phyloP scores from a whole-genome alignment of 2,113 vertebrate species.

The Leucoraja erinaceus region DNA sequence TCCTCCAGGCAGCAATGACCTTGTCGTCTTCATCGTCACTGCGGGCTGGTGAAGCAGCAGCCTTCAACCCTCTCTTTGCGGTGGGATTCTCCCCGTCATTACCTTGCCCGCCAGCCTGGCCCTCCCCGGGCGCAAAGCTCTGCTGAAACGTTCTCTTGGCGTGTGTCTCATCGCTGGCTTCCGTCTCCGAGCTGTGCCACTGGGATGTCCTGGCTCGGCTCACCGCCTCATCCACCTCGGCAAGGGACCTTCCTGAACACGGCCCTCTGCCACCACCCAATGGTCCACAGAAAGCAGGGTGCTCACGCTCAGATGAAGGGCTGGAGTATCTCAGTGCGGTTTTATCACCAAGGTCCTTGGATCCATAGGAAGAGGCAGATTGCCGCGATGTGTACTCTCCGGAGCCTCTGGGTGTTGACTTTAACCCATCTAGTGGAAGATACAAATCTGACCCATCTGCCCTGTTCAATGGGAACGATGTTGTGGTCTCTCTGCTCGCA shows the following conservation, averaged over 20 bases:
- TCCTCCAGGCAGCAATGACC: conserved; percentile 78
- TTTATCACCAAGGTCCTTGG: conserved; percentile 52
- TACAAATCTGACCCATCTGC: not conserved
- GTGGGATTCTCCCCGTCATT: conserved; percentile 50
- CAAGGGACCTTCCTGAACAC: conserved; percentile 55
- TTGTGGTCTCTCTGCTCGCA: conserved; percentile 56
- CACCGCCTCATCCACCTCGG: conserved; percentile 31
- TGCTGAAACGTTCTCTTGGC: conserved; percentile 67
- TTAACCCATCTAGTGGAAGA: not conserved
- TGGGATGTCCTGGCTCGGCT: not conserved
- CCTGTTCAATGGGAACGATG: conserved; percentile 55
- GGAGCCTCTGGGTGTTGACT: not conserved
- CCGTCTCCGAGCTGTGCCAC: not conserved
- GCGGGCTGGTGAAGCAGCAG: conserved; percentile 32
- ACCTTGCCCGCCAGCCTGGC: conserved; percentile 51
- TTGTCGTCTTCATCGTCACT: conserved; percentile 64
- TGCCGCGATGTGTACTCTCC: conserved; percentile 38
- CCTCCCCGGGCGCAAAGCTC: conserved; percentile 60
- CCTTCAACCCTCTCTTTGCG: conserved; percentile 28
- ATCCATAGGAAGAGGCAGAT: conserved; percentile 48
- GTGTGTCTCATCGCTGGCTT: not conserved
- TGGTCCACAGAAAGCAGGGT: conserved; percentile 53
- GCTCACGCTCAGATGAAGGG: conserved; percentile 50
- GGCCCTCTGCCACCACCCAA: conserved; percentile 47
- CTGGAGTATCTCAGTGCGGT: conserved; percentile 58